Conservation (phyloP, 2,797 vertebrate species). For the Acrocephalus scirpaceus region DNA sequence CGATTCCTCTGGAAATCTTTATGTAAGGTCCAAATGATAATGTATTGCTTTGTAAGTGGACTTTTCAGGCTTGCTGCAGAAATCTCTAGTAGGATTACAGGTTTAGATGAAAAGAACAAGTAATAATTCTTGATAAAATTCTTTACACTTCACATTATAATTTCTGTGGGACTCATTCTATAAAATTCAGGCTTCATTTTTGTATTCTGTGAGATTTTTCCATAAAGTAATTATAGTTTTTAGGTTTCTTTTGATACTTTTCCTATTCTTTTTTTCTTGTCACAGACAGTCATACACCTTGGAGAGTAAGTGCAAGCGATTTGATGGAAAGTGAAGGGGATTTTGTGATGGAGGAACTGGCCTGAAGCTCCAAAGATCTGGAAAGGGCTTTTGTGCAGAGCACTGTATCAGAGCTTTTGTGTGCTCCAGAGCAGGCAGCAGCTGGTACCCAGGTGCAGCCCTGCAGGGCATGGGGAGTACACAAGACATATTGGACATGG, state of each 20-base stretch:
- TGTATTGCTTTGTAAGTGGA: neutral
- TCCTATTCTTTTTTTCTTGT: neutral
- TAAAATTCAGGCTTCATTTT: neutral
- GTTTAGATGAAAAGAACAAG: neutral
- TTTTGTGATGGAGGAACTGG: neutral
- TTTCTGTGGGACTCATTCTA: neutral
- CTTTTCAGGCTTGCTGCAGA: neutral
- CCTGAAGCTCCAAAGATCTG: neutral
- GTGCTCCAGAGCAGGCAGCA: neutral
- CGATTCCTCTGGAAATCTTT: neutral
- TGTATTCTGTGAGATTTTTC: neutral
- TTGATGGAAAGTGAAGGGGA: neutral
- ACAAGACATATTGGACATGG: fast-evolving
- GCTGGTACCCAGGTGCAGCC: neutral
- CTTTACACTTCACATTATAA: neutral
- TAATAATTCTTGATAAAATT: neutral
- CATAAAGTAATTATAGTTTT: neutral
- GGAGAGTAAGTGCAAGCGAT: neutral
- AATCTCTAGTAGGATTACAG: neutral
- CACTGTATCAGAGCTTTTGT: neutral
- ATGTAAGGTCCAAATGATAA: neutral
- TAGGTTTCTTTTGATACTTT: neutral
- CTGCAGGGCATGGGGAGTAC: fast-evolving
- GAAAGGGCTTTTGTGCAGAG: neutral
- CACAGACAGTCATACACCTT: neutral